Base-by-base conservation (phyloP, 2,888 invertebrate species). In the Ryuthela nishihirai region DNA sequence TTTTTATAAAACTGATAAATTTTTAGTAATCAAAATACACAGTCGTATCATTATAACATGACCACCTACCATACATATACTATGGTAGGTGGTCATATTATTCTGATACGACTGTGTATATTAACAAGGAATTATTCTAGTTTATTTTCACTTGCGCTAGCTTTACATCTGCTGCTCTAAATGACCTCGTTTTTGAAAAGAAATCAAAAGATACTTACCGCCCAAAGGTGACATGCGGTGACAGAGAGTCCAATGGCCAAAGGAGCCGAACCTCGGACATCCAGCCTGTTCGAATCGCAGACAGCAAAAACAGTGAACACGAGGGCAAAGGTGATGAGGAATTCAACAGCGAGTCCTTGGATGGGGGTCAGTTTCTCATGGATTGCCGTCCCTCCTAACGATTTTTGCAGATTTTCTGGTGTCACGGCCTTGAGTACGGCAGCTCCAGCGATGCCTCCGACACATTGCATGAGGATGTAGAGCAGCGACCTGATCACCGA, bases 241-340 rank as follows among this genome's bases (percentile, higher is more conserved):
- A 94, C 88, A 0, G 92, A 82, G 66, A 94, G 79, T 0, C 94
- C 94, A 70, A 94, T 93, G 53, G 90, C 85, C 43, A 94, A 77
- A 0, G 93, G 88, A 0, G 87, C 90, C 0, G 88, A 84, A 32
- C 85, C 82, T 70, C 85, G 87, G 69, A 86, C 81, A 72, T 92
- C 89, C 9, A 82, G 81, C 60, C 91, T 83, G 68, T 85, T 83
- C 0, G 80, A 79, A 74, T 94, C 93, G 65, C 86, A 86, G 15
- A 74, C 72, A 55, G 88, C 89, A 73, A 88, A 91, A n/a, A 93
- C 88, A 3, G 88, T 87, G 64, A 93, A 80, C 26, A 93, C 83
- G 61, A 94, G 80, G 12, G 93, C 80, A 71, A 93, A 85, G 32
- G 93, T 92, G 67, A 91, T 84, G 70, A 93, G 76, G 0, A 85